Conservation (phyloP, 2,888 invertebrate genomes). For the Thyatira batis region DNA sequence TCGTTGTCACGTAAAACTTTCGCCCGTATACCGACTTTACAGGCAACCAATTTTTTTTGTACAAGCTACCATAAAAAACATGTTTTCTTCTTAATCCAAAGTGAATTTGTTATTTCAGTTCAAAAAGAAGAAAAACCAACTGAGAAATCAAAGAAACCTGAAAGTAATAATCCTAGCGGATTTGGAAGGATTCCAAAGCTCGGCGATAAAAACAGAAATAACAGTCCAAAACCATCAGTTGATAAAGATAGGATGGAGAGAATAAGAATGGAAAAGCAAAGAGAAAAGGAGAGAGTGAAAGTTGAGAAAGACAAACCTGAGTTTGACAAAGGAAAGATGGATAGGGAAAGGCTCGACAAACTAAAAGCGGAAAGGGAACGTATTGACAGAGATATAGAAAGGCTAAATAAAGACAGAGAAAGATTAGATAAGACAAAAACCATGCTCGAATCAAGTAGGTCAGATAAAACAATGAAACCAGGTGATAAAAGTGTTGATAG, state of each 20-base stretch:
- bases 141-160: slow-evolving; percentile 62
- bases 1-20: too few relatives aligned
- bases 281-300: slow-evolving; percentile 26
- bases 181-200: slow-evolving; percentile 81
- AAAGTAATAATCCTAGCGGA: slow-evolving; percentile 33
- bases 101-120: slow-evolving; percentile 36
- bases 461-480: slow-evolving; percentile 43
- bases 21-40: too few relatives aligned
- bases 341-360: slow-evolving; percentile 64
- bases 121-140: slow-evolving; percentile 51
- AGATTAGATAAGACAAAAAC: slow-evolving; percentile 66
- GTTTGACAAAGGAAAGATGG: slow-evolving; percentile 53
- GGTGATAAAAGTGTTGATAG: slow-evolving; percentile 52
- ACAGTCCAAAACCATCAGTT: slow-evolving; percentile 42
- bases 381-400: slow-evolving; percentile 70
- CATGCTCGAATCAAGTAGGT: slow-evolving; percentile 53
- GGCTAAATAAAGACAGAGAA: slow-evolving; percentile 64
- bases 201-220: slow-evolving; percentile 54
- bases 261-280: slow-evolving; percentile 15
- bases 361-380: slow-evolving; percentile 70
- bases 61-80: too few relatives aligned
- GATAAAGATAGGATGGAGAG: slow-evolving; percentile 33
- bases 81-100: slow-evolving; percentile 12
- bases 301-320: slow-evolving; percentile 38
- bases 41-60: too few relatives aligned